A percentile compares a stretch with the other conserved stretches of the same genome.
Conservation (phyloP, 2,888 invertebrate species). For the Sarcophaga rosellei region DNA sequence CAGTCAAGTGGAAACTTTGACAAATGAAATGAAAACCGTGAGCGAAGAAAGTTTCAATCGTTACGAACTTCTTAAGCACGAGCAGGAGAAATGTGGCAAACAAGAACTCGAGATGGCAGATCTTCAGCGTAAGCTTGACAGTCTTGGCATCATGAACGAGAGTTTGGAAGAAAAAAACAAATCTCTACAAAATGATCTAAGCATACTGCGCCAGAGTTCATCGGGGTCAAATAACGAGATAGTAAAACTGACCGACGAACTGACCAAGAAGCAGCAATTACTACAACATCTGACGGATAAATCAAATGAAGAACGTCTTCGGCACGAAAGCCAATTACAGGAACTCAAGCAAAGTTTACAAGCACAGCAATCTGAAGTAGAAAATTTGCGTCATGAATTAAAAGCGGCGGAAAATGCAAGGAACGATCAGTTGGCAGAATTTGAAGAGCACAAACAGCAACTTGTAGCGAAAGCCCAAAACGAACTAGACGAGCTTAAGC, state of each 20-base stretch:
- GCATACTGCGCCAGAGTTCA: slow-evolving; percentile 57
- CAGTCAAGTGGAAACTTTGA: slow-evolving; percentile 73
- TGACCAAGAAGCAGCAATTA: slow-evolving; percentile 71
- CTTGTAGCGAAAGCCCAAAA: slow-evolving; percentile 42
- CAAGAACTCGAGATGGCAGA: slow-evolving; percentile 73
- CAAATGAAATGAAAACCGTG: slow-evolving; percentile 72
- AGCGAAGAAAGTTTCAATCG: slow-evolving; percentile 72
- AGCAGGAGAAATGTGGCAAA: slow-evolving; percentile 72
- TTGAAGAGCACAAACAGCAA: slow-evolving; percentile 61
- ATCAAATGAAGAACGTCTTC: slow-evolving; percentile 70
- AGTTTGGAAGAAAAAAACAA: slow-evolving; percentile 72
- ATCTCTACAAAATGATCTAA: slow-evolving; percentile 72
- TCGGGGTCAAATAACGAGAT: slow-evolving; percentile 71
- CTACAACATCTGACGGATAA: slow-evolving; percentile 71
- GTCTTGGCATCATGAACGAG: slow-evolving; percentile 65
- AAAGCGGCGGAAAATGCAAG: slow-evolving; percentile 47
- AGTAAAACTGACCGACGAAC: slow-evolving; percentile 72
- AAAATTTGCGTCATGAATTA: slow-evolving; percentile 63
- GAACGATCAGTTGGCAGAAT: slow-evolving; percentile 59
- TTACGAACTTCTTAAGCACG: slow-evolving; percentile 71
- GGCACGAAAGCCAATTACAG: slow-evolving; percentile 72
- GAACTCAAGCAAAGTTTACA: slow-evolving; percentile 72
- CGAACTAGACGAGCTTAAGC: slow-evolving; percentile 61
- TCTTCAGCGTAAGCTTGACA: slow-evolving; percentile 73
- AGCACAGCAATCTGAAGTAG: slow-evolving; percentile 68